These are phyloP conservation scores for Gobius niger DNA, from an alignment of 2,113 vertebrate species.

Conservation along the genomic window DNA sequence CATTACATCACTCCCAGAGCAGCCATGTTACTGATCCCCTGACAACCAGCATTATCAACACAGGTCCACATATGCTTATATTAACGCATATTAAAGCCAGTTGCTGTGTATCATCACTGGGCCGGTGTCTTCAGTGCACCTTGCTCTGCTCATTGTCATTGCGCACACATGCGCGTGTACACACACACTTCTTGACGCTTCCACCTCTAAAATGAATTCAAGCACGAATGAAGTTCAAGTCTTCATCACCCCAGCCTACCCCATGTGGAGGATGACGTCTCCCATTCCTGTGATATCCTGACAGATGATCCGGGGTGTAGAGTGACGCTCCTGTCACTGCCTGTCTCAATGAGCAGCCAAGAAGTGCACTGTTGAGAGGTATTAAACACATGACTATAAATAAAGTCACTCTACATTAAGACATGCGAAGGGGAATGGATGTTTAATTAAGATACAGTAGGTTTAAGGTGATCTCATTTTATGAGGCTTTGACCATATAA, in stretches of 20 bases:
- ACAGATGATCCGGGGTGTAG: conserved; percentile 69
- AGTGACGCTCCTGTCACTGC: conserved; percentile 62
- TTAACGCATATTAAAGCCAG: conserved; percentile 27
- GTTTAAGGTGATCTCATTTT: neutral
- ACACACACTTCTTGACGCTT: conserved; percentile 8
- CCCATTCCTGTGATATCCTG: conserved; percentile 61
- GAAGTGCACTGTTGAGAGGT: conserved; percentile 1
- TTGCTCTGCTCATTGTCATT: conserved; percentile 24
- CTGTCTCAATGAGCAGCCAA: conserved; percentile 39
- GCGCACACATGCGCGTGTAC: neutral
- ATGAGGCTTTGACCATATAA: neutral
- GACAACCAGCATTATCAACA: conserved; percentile 71
- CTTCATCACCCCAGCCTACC: conserved; percentile 50
- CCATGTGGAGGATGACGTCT: conserved; percentile 63
- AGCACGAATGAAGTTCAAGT: conserved; percentile 37
- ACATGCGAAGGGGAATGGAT: neutral
- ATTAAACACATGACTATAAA: conserved; percentile 9
- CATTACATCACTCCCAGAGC: conserved; percentile 77
- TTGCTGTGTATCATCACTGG: conserved; percentile 6
- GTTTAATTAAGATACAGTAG: neutral
- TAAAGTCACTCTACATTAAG: neutral
- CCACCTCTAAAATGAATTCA: conserved; percentile 9
- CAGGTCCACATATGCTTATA: conserved; percentile 48
- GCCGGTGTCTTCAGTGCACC: conserved; percentile 41
- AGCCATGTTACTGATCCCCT: conserved; percentile 75